Evolutionary conservation across 2,888 invertebrate genomes (phyloP).

Genomic region (Trichogramma dendrolimi): DNA sequence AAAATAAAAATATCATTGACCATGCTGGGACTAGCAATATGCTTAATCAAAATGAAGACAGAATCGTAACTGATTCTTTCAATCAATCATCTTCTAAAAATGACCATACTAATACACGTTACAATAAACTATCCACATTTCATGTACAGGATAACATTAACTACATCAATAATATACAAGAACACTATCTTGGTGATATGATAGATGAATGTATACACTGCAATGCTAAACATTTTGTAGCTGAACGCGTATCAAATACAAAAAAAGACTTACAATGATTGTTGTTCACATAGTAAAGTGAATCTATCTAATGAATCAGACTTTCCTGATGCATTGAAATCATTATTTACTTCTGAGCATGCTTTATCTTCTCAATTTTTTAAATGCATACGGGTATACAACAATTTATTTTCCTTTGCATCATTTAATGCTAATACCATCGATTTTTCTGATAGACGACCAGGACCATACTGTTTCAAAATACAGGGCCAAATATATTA

Average conservation of each 20-base stretch:
- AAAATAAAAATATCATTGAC: no score
- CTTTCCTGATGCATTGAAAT: neutral
- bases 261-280: conserved; percentile 7
- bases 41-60: no score
- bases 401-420: conserved; percentile 21
- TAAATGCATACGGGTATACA: conserved; percentile 4
- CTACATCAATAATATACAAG: neutral
- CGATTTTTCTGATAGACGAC: conserved; percentile 19
- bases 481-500: conserved; percentile 28
- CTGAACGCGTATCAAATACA: conserved; percentile 6
- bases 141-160: neutral
- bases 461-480: conserved; percentile 24
- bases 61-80: no score
- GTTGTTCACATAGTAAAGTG: conserved; percentile 4
- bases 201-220: conserved; percentile 6
- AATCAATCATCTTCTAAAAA: no score
- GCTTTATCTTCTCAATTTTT: conserved; percentile 3
- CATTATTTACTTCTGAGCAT: neutral
- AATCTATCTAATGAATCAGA: neutral
- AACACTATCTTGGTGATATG: conserved; percentile 12
- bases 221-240: conserved; percentile 12
- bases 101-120: no score
- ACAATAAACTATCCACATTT: neutral
- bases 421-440: conserved; percentile 30
- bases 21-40: no score